These are phyloP conservation scores for Myripristis murdjan DNA, from an alignment of 2,797 vertebrate genomes.

Conservation along the genomic window DNA sequence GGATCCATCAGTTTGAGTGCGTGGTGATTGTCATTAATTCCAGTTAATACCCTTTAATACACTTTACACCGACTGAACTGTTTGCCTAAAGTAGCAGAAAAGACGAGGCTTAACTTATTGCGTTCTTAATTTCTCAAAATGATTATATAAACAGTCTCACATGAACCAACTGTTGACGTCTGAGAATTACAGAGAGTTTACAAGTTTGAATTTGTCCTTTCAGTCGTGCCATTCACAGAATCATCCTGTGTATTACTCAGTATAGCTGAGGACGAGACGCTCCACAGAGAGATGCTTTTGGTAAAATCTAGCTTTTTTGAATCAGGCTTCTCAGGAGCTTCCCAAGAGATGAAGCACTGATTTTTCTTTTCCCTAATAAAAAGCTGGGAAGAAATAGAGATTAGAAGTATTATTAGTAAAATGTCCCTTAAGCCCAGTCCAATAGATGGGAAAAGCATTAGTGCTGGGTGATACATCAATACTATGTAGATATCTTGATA, in stretches of 20 bases:
- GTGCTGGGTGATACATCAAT: too few species aligned
- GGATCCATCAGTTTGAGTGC: constrained; percentile 25
- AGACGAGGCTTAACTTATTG: not conserved
- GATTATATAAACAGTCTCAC: not conserved
- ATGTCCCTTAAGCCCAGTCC: too few species aligned
- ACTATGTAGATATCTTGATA: too few species aligned
- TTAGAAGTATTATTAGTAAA: not conserved
- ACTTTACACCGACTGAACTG: not conserved
- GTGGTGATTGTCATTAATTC: constrained; percentile 46
- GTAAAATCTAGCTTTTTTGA: not conserved
- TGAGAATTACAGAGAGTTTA: too few species aligned
- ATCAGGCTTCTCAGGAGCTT: too few species aligned
- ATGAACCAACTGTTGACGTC: not conserved
- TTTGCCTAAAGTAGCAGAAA: not conserved
- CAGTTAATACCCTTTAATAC: constrained; percentile 11
- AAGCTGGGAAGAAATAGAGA: too few species aligned
- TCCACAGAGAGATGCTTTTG: constrained; percentile 19
- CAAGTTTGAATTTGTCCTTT: not conserved
- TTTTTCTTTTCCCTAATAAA: too few species aligned
- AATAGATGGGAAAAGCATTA: too few species aligned
- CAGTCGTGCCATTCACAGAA: not conserved
- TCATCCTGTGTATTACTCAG: constrained; percentile 7
- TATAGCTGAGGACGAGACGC: constrained; percentile 6
- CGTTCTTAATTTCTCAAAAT: not conserved
- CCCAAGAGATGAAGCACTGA: too few species aligned